These are phyloP conservation scores for Macropus fuliginosus DNA, from an alignment of 2,797 vertebrate genomes.

Conservation along the genomic window DNA sequence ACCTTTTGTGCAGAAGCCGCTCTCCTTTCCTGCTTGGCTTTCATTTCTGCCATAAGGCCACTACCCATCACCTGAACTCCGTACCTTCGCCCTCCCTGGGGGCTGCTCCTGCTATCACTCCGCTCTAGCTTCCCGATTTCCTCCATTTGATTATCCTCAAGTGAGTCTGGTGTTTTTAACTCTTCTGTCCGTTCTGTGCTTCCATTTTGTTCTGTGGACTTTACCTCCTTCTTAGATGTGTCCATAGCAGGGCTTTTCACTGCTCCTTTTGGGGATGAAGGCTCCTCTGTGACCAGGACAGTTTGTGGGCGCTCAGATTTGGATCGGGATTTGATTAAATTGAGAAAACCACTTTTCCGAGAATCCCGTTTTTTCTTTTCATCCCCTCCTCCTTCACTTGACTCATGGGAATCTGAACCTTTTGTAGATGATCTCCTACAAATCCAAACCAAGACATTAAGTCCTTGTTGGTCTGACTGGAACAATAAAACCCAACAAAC, in stretches of 20 bases:
- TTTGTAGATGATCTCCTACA: conserved; percentile 87
- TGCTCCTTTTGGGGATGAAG: conserved; percentile 88
- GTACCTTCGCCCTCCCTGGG: conserved; percentile 91
- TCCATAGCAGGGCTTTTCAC: conserved; percentile 88
- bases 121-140: conserved; percentile 81
- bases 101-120: conserved; percentile 90
- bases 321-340: conserved; percentile 94
- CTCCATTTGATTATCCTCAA: conserved; percentile 89
- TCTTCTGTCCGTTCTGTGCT: conserved; percentile 91
- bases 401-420: conserved; percentile 90
- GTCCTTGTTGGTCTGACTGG: background rate
- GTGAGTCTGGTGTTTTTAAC: conserved; percentile 90
- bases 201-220: conserved; percentile 85
- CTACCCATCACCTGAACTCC: conserved; percentile 96
- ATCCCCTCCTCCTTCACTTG: conserved; percentile 83
- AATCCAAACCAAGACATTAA: conserved; percentile 16
- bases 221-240: conserved; percentile 86
- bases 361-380: conserved; percentile 95
- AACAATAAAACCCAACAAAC: background rate
- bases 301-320: conserved; percentile 90
- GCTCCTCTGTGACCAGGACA: conserved; percentile 87
- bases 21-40: conserved; percentile 97
- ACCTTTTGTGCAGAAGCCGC: conserved; percentile 92
- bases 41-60: conserved; percentile 96
- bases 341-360: conserved; percentile 95